These are phyloP conservation scores for Marmota monax DNA, from an alignment of 2,113 vertebrate species.

Conservation along the genomic window DNA sequence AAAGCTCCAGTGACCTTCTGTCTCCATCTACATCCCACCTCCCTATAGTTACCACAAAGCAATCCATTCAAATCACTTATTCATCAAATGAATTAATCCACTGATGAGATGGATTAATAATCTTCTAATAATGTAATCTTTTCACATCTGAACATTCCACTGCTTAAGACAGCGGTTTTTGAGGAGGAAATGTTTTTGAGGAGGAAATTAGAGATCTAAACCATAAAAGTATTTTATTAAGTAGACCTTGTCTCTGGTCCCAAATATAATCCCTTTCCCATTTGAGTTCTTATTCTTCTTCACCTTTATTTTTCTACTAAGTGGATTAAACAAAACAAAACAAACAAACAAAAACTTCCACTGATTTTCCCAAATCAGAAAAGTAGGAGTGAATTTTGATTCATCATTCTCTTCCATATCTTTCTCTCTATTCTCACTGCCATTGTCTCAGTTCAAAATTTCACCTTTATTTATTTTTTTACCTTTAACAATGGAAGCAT, in stretches of 20 bases:
- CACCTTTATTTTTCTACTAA: not conserved
- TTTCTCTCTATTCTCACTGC: not conserved
- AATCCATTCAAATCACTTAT: too few relatives aligned
- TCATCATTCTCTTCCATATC: not conserved
- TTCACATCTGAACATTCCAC: too few relatives aligned
- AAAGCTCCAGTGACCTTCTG: too few relatives aligned
- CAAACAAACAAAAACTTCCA: not conserved
- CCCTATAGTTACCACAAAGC: too few relatives aligned
- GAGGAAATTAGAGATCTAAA: too few relatives aligned
- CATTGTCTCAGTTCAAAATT: not conserved
- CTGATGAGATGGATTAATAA: too few relatives aligned
- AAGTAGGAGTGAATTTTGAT: not conserved
- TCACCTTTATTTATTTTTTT: not conserved
- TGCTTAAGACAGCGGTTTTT: too few relatives aligned
- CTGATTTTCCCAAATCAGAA: not conserved
- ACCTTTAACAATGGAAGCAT: not conserved
- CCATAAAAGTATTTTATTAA: not conserved
- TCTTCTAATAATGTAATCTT: too few relatives aligned
- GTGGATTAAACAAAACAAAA: not conserved
- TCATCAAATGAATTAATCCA: too few relatives aligned
- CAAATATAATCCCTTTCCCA: not conserved
- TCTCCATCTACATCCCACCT: too few relatives aligned
- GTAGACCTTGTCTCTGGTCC: not conserved
- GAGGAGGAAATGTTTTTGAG: too few relatives aligned
- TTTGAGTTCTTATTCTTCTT: not conserved